Base-by-base conservation (phyloP, 2,113 vertebrate genomes). In the Embiotoca jacksoni region DNA sequence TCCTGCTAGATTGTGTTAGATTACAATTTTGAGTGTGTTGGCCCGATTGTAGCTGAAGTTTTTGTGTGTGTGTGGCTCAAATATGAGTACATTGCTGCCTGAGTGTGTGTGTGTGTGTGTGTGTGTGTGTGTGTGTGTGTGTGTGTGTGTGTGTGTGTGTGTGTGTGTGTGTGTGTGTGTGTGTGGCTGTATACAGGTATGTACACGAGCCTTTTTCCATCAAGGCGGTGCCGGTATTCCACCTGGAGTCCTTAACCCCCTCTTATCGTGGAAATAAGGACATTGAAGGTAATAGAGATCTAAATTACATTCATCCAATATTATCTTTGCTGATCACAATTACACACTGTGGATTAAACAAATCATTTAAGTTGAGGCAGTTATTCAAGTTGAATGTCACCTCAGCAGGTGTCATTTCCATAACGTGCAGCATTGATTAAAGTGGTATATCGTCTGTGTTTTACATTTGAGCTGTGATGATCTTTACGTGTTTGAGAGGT, bases 381-480 rank as follows among this genome's bases (percentile, higher is more conserved):
- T 66, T 71, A 39, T 55, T 85, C 66, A 69, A 69, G 83, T 80
- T 90, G 89, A 92, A 93, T 91, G 90, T 92, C 89, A 92, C 90
- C 91, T 88, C 88, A 72, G 87, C 83, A 81, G 81, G 84, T 86
- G 82, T 81, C 76, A 56, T 68, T 65, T 41, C 73, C 52, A 83
- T 78, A 81, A 90, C 87, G 49, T 46, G 68, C 71, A 71, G 56
- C 72, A 57, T 52, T 86, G 75, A 89, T 82, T 84, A 64, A 85
- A 91, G 78, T 73, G 72, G 78, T 77, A 60, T 77, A 86, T 85
- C 85, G 70, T 78, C 56, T 88, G 23, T 23, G 23, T 23, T 23
- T 23, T 23, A 11, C n/a, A 44, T 65, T 78, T 70, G 60, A 60
- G 64, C 58, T 55, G 30, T 58, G 56, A 81, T 70, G 74, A 83